A percentile compares a stretch with the other conserved stretches of the same genome.
These are phyloP conservation scores for Stramonita haemastoma DNA, from an alignment of 2,888 invertebrate species.

Conservation along the genomic window DNA sequence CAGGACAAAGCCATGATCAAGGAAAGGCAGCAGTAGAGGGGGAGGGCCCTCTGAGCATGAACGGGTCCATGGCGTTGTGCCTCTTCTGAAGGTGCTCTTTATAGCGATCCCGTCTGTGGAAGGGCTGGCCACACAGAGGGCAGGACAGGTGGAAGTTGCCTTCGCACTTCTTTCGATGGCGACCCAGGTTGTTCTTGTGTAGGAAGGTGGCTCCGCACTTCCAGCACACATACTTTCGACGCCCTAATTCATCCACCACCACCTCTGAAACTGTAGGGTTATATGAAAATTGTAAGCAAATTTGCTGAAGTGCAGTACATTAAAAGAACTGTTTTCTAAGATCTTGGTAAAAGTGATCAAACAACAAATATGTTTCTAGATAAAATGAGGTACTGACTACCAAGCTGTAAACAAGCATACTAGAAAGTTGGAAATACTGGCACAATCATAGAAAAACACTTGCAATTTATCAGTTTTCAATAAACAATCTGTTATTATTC, in stretches of 20 bases:
- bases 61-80: slow-evolving; percentile 36
- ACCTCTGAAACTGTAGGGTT: slow-evolving; percentile 8
- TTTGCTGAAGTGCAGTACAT: no score
- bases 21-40: background rate
- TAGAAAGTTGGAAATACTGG: no score
- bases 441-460: no score
- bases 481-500: no score
- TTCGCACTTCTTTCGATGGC: slow-evolving; percentile 49
- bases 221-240: slow-evolving; percentile 20
- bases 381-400: no score
- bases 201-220: slow-evolving; percentile 38
- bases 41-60: background rate
- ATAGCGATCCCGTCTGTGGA: slow-evolving; percentile 45
- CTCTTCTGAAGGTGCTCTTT: slow-evolving; percentile 43
- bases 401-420: no score
- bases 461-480: no score
- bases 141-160: slow-evolving; percentile 44
- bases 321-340: no score
- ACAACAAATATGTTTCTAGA: no score
- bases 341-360: no score
- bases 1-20: background rate
- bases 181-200: slow-evolving; percentile 41
- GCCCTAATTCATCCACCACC: slow-evolving; percentile 28
- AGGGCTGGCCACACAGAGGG: slow-evolving; percentile 42
- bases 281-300: no score